A percentile compares a stretch with the other conserved stretches of the same genome.
phyloP scores from a whole-genome alignment of 2,113 vertebrate species.

The Dryoscopus gambensis region DNA sequence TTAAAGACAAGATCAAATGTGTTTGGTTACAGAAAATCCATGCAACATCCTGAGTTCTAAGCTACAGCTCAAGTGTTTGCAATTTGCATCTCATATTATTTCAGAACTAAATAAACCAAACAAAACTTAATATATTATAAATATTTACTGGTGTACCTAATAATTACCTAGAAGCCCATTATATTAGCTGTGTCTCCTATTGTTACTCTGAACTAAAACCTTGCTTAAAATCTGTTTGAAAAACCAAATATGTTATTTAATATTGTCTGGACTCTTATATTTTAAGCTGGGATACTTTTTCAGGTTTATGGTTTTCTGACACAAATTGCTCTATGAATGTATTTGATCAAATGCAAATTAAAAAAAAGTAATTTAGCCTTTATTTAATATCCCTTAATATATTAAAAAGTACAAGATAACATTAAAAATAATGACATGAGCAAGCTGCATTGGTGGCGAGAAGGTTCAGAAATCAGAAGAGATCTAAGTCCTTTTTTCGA shows the following conservation, averaged over 20 bases:
- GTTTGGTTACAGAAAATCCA: not conserved
- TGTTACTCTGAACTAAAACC: not conserved
- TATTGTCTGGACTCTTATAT: not conserved
- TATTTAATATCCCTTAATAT: not conserved
- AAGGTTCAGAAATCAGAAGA: not conserved
- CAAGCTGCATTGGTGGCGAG: not conserved
- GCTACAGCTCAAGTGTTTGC: not conserved
- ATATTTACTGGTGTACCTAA: not conserved
- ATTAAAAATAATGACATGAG: not conserved
- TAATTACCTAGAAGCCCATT: not conserved
- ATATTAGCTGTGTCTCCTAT: not conserved
- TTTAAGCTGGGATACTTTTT: not conserved
- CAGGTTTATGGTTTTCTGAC: not conserved
- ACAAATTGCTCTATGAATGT: not conserved
- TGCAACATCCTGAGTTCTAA: not conserved
- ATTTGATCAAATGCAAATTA: not conserved
- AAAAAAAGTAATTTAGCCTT: not conserved
- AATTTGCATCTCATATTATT: not conserved
- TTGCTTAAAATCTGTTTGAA: not conserved
- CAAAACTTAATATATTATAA: not conserved
- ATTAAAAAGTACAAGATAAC: not conserved
- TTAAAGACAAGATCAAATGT: not conserved
- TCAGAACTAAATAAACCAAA: not conserved
- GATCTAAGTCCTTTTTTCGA: accelerated
- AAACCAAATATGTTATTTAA: not conserved